Conservation (phyloP, 2,113 vertebrate genomes). For the Seriola dumerili region DNA sequence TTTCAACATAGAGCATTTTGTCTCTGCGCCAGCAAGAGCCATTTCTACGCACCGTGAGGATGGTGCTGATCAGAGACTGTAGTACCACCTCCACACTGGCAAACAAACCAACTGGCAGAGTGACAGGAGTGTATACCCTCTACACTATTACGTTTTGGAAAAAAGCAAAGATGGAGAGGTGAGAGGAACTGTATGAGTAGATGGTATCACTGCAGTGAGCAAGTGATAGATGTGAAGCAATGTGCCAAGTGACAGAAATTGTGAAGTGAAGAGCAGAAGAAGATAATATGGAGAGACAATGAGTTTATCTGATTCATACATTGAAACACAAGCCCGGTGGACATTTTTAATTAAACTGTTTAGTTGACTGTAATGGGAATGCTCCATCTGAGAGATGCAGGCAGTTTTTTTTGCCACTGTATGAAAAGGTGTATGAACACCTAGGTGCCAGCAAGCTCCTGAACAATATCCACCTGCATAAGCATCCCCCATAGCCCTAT, state of each 20-base stretch:
- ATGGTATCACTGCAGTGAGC: slow-evolving; percentile 26
- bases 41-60: background rate
- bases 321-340: background rate
- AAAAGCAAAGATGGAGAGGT: slow-evolving; percentile 6
- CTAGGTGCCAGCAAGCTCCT: background rate
- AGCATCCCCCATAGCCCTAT: background rate
- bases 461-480: slow-evolving; percentile 4
- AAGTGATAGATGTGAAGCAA: slow-evolving; percentile 28
- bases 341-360: slow-evolving; percentile 15
- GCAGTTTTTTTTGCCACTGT: background rate
- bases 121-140: slow-evolving; percentile 28
- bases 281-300: background rate
- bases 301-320: slow-evolving; percentile 6
- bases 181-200: slow-evolving; percentile 2
- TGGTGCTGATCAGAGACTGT: slow-evolving; percentile 35
- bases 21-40: slow-evolving; percentile 28
- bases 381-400: slow-evolving; percentile 2
- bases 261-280: background rate
- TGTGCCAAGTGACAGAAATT: slow-evolving; percentile 17
- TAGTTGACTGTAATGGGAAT: slow-evolving; percentile 4
- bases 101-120: slow-evolving; percentile 38
- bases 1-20: slow-evolving; percentile 2
- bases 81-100: slow-evolving; percentile 28
- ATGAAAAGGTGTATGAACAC: slow-evolving; percentile 1
- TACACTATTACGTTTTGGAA: slow-evolving; percentile 32